phyloP scores from a whole-genome alignment of 2,797 vertebrate genomes.

The Rhynchotus rufescens region DNA sequence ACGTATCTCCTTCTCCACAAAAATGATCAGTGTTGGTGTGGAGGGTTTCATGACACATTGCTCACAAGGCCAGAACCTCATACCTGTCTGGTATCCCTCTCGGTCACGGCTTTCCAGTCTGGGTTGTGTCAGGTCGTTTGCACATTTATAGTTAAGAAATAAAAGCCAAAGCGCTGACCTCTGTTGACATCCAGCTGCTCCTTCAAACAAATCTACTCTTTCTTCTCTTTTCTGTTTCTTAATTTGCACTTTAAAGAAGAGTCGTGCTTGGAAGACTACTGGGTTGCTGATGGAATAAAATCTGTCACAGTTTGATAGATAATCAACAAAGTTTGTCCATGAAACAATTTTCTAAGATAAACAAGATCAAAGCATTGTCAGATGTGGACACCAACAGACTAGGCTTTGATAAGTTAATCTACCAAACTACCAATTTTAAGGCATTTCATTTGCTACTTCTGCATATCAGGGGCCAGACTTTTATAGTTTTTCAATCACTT shows the following conservation, averaged over 20 bases:
- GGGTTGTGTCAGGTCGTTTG: not conserved
- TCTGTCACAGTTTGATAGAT: conserved; percentile 57
- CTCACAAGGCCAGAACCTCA: not conserved
- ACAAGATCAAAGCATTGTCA: conserved; percentile 51
- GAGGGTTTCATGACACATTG: not conserved
- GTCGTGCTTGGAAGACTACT: not conserved
- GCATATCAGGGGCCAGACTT: conserved; percentile 28
- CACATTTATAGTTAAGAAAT: not conserved
- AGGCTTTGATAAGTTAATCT: conserved; percentile 66
- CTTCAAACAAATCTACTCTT: conserved; percentile 29
- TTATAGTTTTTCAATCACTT: conserved; percentile 36
- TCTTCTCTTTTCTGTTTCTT: conserved; percentile 1
- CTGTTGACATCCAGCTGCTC: conserved; percentile 14
- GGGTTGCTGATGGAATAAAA: conserved; percentile 52
- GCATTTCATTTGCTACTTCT: conserved; percentile 55
- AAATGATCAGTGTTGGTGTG: not conserved
- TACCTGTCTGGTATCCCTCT: not conserved
- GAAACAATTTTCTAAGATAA: conserved; percentile 58
- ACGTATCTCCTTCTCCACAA: not conserved
- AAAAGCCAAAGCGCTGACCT: not conserved
- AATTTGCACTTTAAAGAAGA: conserved; percentile 61
- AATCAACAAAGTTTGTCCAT: conserved; percentile 60
- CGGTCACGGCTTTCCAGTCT: not conserved
- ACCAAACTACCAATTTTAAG: conserved; percentile 44
- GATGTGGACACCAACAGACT: conserved; percentile 25